Percentiles rank a stretch among this genome's conserved stretches.
Evolutionary conservation across 1,140 invertebrate genomes (phyloP).

Genomic region (Pseudobourletiella spinata): DNA sequence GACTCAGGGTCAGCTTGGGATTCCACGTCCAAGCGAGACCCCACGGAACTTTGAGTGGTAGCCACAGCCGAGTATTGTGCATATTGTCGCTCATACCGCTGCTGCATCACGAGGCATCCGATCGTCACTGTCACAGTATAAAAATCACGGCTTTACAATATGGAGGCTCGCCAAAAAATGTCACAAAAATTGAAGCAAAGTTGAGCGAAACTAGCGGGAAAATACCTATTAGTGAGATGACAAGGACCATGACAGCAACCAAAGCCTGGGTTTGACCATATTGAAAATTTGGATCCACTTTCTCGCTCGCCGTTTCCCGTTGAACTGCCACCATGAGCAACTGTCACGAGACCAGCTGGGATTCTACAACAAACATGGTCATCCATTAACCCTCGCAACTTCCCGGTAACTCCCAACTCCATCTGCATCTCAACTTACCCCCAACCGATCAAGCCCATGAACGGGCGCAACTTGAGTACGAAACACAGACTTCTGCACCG

Average conservation of each 20-base stretch:
- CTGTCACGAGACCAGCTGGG: conserved; percentile 47
- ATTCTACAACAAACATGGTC: conserved; percentile 43
- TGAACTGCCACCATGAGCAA: conserved; percentile 48
- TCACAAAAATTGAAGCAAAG: conserved; percentile 19
- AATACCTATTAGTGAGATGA: conserved; percentile 58
- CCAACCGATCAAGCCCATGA: conserved; percentile 64
- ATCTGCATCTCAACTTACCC: too few species aligned
- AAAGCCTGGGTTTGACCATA: conserved; percentile 63
- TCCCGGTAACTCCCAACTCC: too few species aligned
- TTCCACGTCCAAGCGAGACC: conserved; percentile 9
- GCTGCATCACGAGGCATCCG: conserved; percentile 63
- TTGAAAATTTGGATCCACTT: conserved; percentile 68
- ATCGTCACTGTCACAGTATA: conserved; percentile 51
- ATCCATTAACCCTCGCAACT: too few species aligned
- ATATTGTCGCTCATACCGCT: conserved; percentile 53
- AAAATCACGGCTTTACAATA: conserved; percentile 15
- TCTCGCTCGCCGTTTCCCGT: conserved; percentile 45
- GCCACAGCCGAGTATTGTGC: conserved; percentile 41
- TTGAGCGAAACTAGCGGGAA: background rate
- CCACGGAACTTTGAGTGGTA: background rate
- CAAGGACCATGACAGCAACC: conserved; percentile 53
- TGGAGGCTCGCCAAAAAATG: background rate
- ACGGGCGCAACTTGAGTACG: conserved; percentile 61
- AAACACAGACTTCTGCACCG: conserved; percentile 71
- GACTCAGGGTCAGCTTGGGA: background rate